Evolutionary conservation across 1,140 invertebrate genomes (phyloP), one percentile per base, ranked within the genome.

Genomic region (Polyergus mexicanus): DNA sequence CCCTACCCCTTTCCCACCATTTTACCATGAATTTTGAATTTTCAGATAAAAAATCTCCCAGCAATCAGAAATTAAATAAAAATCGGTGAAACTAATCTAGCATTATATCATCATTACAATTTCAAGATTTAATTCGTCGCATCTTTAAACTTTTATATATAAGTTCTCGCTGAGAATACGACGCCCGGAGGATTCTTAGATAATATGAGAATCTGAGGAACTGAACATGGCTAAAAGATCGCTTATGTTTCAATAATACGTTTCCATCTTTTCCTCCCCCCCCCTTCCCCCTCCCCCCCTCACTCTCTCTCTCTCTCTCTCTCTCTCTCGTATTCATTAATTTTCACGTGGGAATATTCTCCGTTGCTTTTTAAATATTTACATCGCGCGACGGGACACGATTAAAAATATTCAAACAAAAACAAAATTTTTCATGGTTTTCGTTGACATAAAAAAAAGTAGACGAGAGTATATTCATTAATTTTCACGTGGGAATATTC

Each of bases 381-480:
- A n/a, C 16, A 28, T 3, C 22, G 16, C 38, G 22, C 1, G 7
- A 3, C 7, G n/a, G 11, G 16, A 19, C 11, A 62, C 8, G 10
- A 47, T 63, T 51, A 56, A 66, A 66, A 56, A 28, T 10, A 13
- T 25, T 22, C 2, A 0, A 38, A 77, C 6, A 41, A 41, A 69
- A 47, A 65, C 19, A 38, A 85, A 60, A 78, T 66, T 80, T 80
- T 85, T 68, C n/a, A 81, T 47, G 19, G 51, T 13, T 32, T 78
- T 58, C 2, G 32, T 19, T 32, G 25, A 85, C 7, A 22, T 5
- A 11, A 19, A 56, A 44, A 77, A 51, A 54, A 32, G 16, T 51
- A 51, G 47, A 47, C 44, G 25, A 44, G 35, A 7, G 5, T 13
- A 3, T n/a, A 63, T 13, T 76, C 44, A 65, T 80, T 80, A 81